A percentile compares a stretch with the other conserved stretches of the same genome.
Evolutionary conservation across 2,888 invertebrate species (phyloP).

Genomic region (Serripes groenlandicus): DNA sequence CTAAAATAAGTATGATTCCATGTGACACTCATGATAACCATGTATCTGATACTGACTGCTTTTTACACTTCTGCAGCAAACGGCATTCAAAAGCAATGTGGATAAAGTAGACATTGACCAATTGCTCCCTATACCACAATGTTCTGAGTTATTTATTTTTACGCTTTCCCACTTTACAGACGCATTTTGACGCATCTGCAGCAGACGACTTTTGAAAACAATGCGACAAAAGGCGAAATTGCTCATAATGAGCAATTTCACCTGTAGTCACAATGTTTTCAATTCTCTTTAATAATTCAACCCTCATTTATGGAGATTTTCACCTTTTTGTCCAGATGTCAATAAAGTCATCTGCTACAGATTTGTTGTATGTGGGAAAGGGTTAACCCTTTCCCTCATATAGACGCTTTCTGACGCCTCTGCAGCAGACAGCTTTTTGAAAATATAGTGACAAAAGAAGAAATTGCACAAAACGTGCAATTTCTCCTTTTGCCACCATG

Average conservation of each 20-base stretch:
- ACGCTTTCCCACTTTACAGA: too few relatives aligned
- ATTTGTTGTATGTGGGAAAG: background rate
- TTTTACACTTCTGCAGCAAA: background rate
- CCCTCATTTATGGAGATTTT: too few relatives aligned
- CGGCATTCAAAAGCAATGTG: background rate
- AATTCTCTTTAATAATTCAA: background rate
- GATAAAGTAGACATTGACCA: too few relatives aligned
- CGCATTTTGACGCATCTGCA: background rate
- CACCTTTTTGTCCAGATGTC: background rate
- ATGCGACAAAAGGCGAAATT: background rate
- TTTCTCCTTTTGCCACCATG: conserved; percentile 4
- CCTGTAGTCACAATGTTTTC: background rate
- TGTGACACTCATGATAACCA: too few relatives aligned
- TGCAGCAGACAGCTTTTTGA: background rate
- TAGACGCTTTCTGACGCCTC: background rate
- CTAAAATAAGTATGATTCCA: too few relatives aligned
- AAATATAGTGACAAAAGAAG: background rate
- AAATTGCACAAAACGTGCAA: background rate
- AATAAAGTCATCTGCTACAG: background rate
- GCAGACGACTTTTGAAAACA: background rate
- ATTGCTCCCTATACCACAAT: too few relatives aligned
- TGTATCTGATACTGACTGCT: background rate
- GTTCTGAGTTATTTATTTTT: too few relatives aligned
- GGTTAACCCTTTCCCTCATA: background rate
- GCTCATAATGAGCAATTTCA: background rate